phyloP scores from a whole-genome alignment of 2,797 vertebrate genomes.

The Buceros bicornis region DNA sequence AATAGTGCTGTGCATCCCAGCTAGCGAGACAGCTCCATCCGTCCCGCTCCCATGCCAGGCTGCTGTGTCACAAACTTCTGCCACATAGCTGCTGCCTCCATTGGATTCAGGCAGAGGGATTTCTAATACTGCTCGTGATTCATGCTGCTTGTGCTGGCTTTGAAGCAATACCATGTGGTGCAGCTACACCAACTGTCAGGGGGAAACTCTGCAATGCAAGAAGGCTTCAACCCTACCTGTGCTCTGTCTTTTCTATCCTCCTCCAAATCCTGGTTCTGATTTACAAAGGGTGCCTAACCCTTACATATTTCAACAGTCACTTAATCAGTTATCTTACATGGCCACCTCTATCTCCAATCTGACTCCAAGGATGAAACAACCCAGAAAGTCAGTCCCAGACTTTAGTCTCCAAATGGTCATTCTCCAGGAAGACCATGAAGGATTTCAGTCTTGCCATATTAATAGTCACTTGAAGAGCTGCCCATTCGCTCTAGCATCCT shows the following conservation, averaged over 20 bases:
- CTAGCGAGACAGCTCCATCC: neutral
- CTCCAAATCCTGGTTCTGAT: neutral
- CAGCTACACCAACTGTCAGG: neutral
- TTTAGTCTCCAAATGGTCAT: neutral
- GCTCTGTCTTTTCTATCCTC: neutral
- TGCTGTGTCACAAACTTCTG: neutral
- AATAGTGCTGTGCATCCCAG: neutral
- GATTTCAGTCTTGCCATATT: neutral
- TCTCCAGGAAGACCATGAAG: neutral
- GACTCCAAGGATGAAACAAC: neutral
- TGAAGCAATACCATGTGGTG: accelerated
- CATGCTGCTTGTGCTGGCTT: neutral
- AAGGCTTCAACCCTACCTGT: neutral
- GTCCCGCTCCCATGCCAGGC: neutral
- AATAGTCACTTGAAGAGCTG: neutral
- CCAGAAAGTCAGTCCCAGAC: neutral
- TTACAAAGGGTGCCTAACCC: neutral
- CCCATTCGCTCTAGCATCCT: neutral
- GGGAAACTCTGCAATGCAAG: neutral
- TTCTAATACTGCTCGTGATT: neutral
- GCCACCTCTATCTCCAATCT: neutral
- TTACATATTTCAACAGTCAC: neutral
- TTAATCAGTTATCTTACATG: neutral
- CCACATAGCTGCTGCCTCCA: neutral
- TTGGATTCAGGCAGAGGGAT: neutral